Conservation (phyloP, 2,888 invertebrate species). For the Camponotus fellah region DNA sequence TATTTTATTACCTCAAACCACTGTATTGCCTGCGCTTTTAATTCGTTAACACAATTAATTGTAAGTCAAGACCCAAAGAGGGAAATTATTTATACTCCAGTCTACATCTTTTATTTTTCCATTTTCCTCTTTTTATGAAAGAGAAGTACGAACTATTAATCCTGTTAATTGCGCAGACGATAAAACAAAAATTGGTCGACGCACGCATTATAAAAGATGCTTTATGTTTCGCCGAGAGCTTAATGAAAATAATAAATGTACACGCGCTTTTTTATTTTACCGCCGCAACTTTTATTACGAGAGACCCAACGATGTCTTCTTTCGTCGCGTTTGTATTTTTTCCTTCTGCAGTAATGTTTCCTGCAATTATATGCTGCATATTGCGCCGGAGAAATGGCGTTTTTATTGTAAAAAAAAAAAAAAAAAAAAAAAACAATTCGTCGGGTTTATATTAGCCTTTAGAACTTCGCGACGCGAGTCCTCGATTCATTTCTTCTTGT, state of each 20-base stretch:
- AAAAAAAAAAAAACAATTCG: too few relatives aligned
- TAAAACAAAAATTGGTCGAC: neutral
- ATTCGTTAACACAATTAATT: neutral
- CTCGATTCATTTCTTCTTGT: neutral
- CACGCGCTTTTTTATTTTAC: neutral
- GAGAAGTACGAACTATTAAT: neutral
- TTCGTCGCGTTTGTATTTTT: neutral
- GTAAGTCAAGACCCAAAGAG: neutral
- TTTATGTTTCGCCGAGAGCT: neutral
- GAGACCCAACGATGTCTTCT: neutral
- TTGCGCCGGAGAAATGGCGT: neutral
- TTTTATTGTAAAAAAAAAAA: neutral
- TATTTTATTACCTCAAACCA: neutral
- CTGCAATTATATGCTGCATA: neutral
- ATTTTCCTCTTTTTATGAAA: neutral
- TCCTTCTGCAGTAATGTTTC: neutral
- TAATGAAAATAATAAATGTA: neutral
- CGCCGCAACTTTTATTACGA: neutral
- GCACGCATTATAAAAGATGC: neutral
- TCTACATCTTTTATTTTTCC: neutral
- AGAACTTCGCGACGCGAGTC: neutral
- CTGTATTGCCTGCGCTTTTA: neutral
- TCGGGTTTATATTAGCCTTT: slow-evolving; percentile 11
- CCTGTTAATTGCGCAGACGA: neutral
- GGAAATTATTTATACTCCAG: neutral